Percentiles rank a stretch among this genome's conserved stretches.
phyloP scores from a whole-genome alignment of 2,113 vertebrate genomes.

The Bos javanicus region DNA sequence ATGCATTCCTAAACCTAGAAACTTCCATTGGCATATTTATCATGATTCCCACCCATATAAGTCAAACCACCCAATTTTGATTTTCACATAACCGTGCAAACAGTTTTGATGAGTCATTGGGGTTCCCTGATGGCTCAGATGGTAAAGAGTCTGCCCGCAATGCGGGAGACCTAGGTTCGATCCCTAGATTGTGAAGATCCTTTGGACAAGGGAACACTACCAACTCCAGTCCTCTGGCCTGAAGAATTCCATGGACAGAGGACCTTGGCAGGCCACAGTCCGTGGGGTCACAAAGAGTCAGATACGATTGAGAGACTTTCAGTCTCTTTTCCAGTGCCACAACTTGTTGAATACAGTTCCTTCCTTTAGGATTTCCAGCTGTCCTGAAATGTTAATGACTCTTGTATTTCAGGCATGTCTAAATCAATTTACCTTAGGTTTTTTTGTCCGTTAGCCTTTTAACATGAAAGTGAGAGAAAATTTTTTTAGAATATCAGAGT shows the following conservation, averaged over 20 bases:
- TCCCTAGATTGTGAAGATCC: neutral
- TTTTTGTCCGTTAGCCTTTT: neutral
- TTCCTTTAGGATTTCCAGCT: neutral
- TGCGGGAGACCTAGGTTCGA: neutral
- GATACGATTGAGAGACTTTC: neutral
- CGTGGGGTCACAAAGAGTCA: neutral
- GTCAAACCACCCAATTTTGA: neutral
- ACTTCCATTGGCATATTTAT: neutral
- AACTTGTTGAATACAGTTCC: neutral
- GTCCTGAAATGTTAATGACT: neutral
- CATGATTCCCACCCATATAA: neutral
- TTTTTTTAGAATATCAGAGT: neutral
- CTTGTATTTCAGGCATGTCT: neutral
- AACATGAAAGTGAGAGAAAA: neutral
- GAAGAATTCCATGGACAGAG: neutral
- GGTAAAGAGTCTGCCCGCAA: neutral
- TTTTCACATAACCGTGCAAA: neutral
- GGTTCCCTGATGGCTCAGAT: neutral
- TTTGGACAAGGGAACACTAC: neutral
- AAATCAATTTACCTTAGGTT: neutral
- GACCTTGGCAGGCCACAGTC: neutral
- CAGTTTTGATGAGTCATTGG: neutral
- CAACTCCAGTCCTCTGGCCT: neutral
- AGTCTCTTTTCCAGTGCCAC: neutral
- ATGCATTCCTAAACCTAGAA: neutral